A percentile compares a stretch with the other conserved stretches of the same genome.
phyloP scores from a whole-genome alignment of 23 tunicate species.

The Diplosoma virens region DNA sequence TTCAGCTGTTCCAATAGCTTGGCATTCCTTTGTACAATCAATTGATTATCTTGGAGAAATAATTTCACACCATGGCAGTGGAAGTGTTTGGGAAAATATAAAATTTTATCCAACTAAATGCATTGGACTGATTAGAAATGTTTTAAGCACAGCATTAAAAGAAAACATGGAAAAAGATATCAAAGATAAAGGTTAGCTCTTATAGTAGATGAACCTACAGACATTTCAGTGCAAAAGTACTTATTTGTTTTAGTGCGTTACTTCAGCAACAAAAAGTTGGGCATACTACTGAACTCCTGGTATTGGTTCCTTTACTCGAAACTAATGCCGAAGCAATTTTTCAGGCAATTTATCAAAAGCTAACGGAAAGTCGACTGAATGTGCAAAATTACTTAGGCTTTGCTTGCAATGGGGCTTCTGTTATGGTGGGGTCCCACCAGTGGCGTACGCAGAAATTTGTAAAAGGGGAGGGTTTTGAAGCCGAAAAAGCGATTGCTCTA shows the following conservation, averaged over 20 bases:
- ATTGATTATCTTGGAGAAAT: constrained; percentile 37
- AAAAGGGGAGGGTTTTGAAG: no score
- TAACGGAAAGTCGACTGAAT: no score
- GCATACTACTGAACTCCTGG: constrained; percentile 20
- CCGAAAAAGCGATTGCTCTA: no score
- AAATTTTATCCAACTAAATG: constrained; percentile 18
- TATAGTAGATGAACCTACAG: constrained; percentile 48
- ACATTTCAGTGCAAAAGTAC: constrained; percentile 33
- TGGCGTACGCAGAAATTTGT: no score
- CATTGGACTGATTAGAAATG: constrained; percentile 16
- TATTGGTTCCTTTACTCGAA: constrained; percentile 36
- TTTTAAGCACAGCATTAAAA: constrained; percentile 23
- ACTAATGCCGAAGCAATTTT: constrained; percentile 29
- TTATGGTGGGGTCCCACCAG: constrained; percentile 40
- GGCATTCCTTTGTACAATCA: constrained; percentile 6
- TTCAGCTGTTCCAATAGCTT: constrained; percentile 14
- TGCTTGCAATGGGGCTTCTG: constrained; percentile 31
- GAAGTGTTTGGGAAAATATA: constrained; percentile 6
- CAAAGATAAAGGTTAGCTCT: no score
- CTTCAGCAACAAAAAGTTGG: constrained; percentile 18
- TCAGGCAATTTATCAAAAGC: constrained; percentile 9
- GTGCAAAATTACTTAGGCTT: constrained; percentile 27
- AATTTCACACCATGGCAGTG: constrained; percentile 23
- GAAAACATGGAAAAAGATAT: constrained; percentile 6
- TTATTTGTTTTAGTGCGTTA: constrained; percentile 44